Evolutionary conservation across 2,113 vertebrate species (phyloP).

Genomic region (Caranx ignobilis): DNA sequence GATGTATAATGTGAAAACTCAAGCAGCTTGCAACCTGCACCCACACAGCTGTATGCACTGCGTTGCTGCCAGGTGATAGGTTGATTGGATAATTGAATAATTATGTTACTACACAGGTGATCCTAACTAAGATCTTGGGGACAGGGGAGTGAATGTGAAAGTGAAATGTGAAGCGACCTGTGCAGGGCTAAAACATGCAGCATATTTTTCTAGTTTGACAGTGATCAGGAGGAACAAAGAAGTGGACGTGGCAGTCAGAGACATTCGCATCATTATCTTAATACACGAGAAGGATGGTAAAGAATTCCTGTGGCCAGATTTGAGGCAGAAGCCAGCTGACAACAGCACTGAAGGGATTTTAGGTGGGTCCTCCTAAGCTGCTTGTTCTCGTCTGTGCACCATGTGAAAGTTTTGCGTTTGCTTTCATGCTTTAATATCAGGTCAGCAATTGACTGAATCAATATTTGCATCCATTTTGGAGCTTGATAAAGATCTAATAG

Average conservation of each 20-base stretch:
- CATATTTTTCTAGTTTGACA: conserved; percentile 52
- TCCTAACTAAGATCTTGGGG: not conserved
- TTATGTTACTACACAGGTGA: too few species aligned
- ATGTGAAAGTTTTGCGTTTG: not conserved
- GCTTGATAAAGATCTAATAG: not conserved
- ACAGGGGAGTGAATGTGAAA: not conserved
- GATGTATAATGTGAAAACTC: too few species aligned
- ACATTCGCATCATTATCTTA: conserved; percentile 62
- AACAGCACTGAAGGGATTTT: conserved; percentile 34
- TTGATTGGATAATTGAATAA: too few species aligned
- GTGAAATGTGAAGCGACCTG: not conserved
- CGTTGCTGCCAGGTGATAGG: too few species aligned
- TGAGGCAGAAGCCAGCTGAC: conserved; percentile 53
- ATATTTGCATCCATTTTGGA: not conserved
- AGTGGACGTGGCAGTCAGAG: conserved; percentile 61
- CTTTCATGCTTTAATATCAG: not conserved
- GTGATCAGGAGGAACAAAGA: conserved; percentile 58
- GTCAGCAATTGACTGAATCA: not conserved
- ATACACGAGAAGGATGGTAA: conserved; percentile 31
- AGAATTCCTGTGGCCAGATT: conserved; percentile 75
- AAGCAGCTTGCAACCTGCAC: too few species aligned
- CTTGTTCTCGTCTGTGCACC: not conserved
- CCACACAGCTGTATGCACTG: too few species aligned
- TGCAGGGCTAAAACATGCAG: not conserved
- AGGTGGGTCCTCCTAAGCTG: conserved; percentile 24